Evolutionary conservation across 2,113 vertebrate species (phyloP), one percentile per base, ranked within the genome.

Genomic region (Lepisosteus oculatus): DNA sequence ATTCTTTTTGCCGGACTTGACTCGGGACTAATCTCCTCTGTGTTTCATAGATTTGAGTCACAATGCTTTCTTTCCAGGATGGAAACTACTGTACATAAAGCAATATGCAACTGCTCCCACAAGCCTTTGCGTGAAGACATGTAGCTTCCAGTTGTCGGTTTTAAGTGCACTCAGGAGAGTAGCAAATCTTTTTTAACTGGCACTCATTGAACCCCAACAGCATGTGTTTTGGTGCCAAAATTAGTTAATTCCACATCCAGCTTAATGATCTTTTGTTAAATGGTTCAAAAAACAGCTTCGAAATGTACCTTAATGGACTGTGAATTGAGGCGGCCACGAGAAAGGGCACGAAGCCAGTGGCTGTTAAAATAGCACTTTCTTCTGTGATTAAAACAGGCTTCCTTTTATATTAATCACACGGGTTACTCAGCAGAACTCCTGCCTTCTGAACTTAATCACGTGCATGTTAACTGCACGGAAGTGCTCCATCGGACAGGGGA

Each of bases 241-340:
- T 17, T 54, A 12, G 17, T 67, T 73, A 43, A 67, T 68, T 59
- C 67, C 12, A 61, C 64, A 42, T n/a, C n/a, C 12, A 5, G 55
- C 55, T 68, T 68, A 73, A 66, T 73, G 72, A 61, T 73, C 61
- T 62, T 67, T 57, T 54, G 65, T 73, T 73, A 68, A 73, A 68
- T 62, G 72, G 72, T 55, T 73, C 67, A 44, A 68, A 73, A 62
- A 73, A 73, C 61, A 65, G 55, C 55, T 62, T 67, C 67, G 43
- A 73, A 73, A 73, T 68, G 72, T 29, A 55, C 56, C 65, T 61
- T 73, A 68, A 73, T 73, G 72, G 72, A 61, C 13, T 57, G 57
- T 47, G 43, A 73, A 73, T 62, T 73, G 61, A 73, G 56, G 44
- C 72, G 47, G 43, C 44, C 43, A 42, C 3, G 17, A 14, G 43